phyloP scores from a whole-genome alignment of 2,888 invertebrate genomes.

The Idaea biselata region DNA sequence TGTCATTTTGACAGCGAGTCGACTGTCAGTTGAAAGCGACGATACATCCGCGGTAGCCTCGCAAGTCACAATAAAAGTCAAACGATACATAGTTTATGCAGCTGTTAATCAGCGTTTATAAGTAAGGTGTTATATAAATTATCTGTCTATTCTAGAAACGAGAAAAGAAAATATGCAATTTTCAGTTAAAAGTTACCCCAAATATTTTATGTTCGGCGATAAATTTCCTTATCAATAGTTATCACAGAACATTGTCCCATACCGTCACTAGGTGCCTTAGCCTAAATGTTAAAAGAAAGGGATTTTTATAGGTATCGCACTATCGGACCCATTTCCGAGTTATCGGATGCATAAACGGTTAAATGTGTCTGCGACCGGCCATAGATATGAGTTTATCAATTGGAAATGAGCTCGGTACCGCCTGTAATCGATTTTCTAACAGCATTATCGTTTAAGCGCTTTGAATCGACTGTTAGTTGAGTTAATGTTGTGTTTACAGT shows the following conservation, averaged over 20 bases:
- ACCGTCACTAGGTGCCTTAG: neutral
- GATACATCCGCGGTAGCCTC: no score
- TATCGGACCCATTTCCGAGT: constrained; percentile 6
- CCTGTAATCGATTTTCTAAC: constrained; percentile 32
- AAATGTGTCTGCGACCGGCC: constrained; percentile 18
- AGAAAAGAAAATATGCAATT: neutral
- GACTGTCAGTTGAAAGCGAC: no score
- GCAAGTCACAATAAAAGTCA: no score
- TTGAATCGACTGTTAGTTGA: neutral
- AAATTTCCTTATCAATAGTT: neutral
- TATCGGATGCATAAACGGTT: constrained; percentile 23
- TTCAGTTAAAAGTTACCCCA: neutral
- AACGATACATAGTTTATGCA: no score
- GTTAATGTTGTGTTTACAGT: neutral
- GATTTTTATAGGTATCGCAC: neutral
- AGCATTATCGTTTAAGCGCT: constrained; percentile 2
- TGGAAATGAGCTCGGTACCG: constrained; percentile 35
- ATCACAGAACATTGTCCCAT: neutral
- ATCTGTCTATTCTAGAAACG: no score
- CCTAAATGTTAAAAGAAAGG: neutral
- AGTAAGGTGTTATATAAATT: no score
- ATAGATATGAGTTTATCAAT: constrained; percentile 33
- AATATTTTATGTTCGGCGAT: neutral
- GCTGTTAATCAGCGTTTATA: no score
- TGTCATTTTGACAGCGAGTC: no score